Evolutionary conservation across 1,140 invertebrate species (phyloP), one percentile per base, ranked within the genome.

Genomic region (Drosophila eugracilis): DNA sequence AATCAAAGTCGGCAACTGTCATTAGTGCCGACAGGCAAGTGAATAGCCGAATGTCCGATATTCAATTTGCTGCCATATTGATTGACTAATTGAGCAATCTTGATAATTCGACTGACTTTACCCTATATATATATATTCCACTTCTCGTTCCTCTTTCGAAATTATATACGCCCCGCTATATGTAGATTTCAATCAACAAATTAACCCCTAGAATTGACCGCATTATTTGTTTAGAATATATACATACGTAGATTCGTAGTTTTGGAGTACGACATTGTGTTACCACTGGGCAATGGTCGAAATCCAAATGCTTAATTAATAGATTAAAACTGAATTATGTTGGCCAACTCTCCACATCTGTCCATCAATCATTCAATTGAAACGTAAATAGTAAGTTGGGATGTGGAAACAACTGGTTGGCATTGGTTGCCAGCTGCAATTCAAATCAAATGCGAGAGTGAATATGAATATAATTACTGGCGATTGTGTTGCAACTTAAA

Each of bases 301-400:
- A 73, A 75, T 83, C 79, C 55, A 60, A 60, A 21, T 77, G 81
- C 77, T 77, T 85, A 85, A 85, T 85, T 81, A 86, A 86, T 86
- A 86, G 81, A 85, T 85, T 85, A 86, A 86, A 85, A 85, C 62
- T 48, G 58, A 86, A 86, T 80, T 86, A 77, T 74, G 54, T 53
- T 48, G 66, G 47, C 54, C 49, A 58, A n/a, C 36, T 32, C 48
- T 37, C 41, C 39, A 32, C n/a, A 32, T 36, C 28, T 14, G 36
- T 41, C 39, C 39, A 59, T 67, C 72, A 63, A 63, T 67, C 67
- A 80, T 81, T 86, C 67, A 86, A 85, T 86, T 77, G 73, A 81
- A 80, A 86, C 73, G 62, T 63, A 77, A 86, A 85, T 85, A 85
- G 79, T 76, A 72, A 84, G 73, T 66, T 54, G 42, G 50, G 26